These are phyloP conservation scores for Leptarthrus brevirostris DNA, from an alignment of 2,888 invertebrate species.

Conservation along the genomic window DNA sequence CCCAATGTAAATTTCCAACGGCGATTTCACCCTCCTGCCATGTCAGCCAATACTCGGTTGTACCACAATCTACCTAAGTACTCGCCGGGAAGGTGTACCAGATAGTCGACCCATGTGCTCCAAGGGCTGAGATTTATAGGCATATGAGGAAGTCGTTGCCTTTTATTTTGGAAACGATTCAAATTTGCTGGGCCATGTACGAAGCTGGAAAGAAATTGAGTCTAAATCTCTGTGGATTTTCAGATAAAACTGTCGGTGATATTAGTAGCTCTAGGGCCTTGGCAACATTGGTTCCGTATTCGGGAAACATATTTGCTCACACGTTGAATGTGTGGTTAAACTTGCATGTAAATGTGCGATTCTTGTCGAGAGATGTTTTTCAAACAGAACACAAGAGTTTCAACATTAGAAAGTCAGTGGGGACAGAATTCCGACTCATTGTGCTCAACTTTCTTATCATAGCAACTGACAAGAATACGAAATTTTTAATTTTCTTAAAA, in stretches of 20 bases:
- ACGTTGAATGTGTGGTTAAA: neutral
- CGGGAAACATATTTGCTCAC: neutral
- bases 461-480: conserved; percentile 34
- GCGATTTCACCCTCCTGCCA: conserved; percentile 26
- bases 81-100: neutral
- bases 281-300: neutral
- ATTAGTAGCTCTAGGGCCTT: neutral
- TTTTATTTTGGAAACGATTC: conserved; percentile 25
- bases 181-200: conserved; percentile 8
- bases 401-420: conserved; percentile 13
- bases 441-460: neutral
- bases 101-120: neutral
- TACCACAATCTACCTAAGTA: conserved; percentile 7
- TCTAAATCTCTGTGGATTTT: conserved; percentile 40
- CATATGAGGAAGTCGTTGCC: conserved; percentile 16
- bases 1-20: conserved; percentile 31
- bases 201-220: conserved; percentile 27
- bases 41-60: conserved; percentile 4
- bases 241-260: conserved; percentile 31
- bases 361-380: neutral
- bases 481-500: conserved; percentile 44
- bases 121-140: conserved; percentile 36
- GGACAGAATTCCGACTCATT: neutral
- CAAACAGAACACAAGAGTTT: neutral
- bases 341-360: neutral